Base-by-base conservation (phyloP, 2,797 vertebrate species). In the Coregonus suidteri region DNA sequence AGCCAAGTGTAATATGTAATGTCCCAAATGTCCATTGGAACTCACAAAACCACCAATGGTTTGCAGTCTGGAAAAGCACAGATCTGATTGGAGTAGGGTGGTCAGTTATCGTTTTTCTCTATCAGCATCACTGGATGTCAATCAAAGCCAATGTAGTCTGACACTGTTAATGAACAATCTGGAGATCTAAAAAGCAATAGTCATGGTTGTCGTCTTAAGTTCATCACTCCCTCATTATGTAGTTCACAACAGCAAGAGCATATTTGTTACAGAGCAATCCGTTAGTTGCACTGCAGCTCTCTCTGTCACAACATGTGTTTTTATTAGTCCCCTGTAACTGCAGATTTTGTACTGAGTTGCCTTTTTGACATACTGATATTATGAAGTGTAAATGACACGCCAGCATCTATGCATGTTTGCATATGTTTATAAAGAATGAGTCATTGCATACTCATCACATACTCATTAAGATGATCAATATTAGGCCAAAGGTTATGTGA, bases 221-320 rank as follows among this genome's bases (percentile, higher is more conserved):
- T 59, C 16, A 3, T 59, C 56, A 47, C 41, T 47, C 9, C 20
- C 5, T 59, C 15, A 20, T 59, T 2, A 47, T 3, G 41, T 18
- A 59, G 56, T 59, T 20, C 56, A 59, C 15, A 59, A 59, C 56
- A 59, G 56, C 56, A 59, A 6, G 15, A 20, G 16, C 56, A 59
- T 20, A 20, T 59, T 20, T 18, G 56, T 59, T 59, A 20, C n/a
- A 59, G 56, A 59, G 18, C 16, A 37, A 25, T 7, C 37, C 51
- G 68, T 76, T 69, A n/a, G 64, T 53, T n/a, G 66, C 51, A 54
- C 59, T 64, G 25, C 15, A 47, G 41, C 41, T 47, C 41, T 47
- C 64, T 53, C 30, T 41, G 64, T 37, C 71, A 79, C 77, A 79
- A 47, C 41, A 47, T 47, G 41, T 82, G 77, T 77, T 6, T 51